Base-by-base conservation (phyloP, 1,140 invertebrate genomes). In the Solen grandis region DNA sequence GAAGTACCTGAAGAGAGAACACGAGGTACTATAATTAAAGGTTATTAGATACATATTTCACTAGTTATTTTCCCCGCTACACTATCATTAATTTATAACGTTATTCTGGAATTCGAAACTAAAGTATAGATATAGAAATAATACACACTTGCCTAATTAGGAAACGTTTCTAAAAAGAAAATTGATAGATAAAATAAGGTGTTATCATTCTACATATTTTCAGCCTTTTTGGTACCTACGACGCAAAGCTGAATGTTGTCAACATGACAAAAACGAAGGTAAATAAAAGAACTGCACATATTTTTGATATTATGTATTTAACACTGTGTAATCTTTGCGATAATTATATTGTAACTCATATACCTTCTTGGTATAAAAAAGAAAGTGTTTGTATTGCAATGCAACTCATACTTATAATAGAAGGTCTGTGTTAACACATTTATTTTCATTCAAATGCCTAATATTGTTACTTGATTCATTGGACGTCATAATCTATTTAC, bases 221-320 rank as follows among this genome's bases (percentile, higher is more conserved):
- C 78, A 88, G 87, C 92, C 97, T 97, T 88, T 98, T 98, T 93
- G 96, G 96, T 35, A 97, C 95, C 91, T 98, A 94, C 88, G 93
- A 96, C 87, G 90, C 90, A 13, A 95, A 96, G 70, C 94, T 96
- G 88, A 95, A 95, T 52, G 95, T 98, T 0, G 88, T 96, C 35
- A 94, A 95, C 63, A 94, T 97, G 92, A 92, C 92, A 75, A 89
- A 96, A 41, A 94, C 96, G 84, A 90, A 94, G 80, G 90, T 90
- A 86, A 75, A 81, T 74, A 33, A 38, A 19, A 60, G 35, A 5
- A 5, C n/a, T 13, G n/a, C 10, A n/a, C n/a, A 13, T 50, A 13
- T 10, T 50, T 50, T 10, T 50, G 10, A n/a, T 50, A 50, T 50
- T n/a, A 13, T 13, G 46, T n/a, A n/a, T n/a, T n/a, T n/a, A n/a